Evolutionary conservation across 2,113 vertebrate genomes (phyloP), one percentile per base, ranked within the genome.

Genomic region (Phalacrocorax carbo): DNA sequence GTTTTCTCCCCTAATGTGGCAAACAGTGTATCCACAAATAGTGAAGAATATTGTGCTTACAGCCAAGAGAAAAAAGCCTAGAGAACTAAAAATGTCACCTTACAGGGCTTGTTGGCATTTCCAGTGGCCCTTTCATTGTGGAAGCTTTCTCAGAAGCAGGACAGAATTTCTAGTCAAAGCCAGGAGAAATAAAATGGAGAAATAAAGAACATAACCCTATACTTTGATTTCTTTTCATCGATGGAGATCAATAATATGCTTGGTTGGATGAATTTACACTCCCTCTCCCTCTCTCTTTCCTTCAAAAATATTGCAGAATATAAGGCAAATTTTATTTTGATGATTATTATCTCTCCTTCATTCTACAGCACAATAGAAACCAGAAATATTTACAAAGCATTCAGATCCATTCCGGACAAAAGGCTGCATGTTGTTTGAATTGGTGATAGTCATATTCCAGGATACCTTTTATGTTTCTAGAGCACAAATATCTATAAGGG

Each of bases 381-480:
- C 20, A 95, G 75, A 92, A 93, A 90, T 90, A 78, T 80, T 90
- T 96, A 84, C 66, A 86, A 77, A 89, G 44, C 55, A 75, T 66
- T 69, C 26, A 78, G 72, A 77, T 71, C 48, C 42, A 81, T 86
- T n/a, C n/a, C 71, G 60, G 42, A 71, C 30, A 38, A 93, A 83
- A 88, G 42, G 19, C 64, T 86, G 16, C 7, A 27, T 73, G 32
- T 72, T 88, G 51, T 73, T 90, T 93, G 84, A 88, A 64, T 93
- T 81, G 42, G 7, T 90, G 42, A 52, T 81, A 77, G 25, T 60
- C 18, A 38, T 73, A 66, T 58, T 68, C 25, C 60, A 58, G 71
- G 71, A 44, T 22, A 75, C 30, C 38, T 88, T 82, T 86, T 61
- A 60, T 90, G 11, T 87, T 94, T 94, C 30, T 69, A 69, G 30